Evolutionary conservation across 2,113 vertebrate genomes (phyloP).

Genomic region (Hyperopisus bebe): DNA sequence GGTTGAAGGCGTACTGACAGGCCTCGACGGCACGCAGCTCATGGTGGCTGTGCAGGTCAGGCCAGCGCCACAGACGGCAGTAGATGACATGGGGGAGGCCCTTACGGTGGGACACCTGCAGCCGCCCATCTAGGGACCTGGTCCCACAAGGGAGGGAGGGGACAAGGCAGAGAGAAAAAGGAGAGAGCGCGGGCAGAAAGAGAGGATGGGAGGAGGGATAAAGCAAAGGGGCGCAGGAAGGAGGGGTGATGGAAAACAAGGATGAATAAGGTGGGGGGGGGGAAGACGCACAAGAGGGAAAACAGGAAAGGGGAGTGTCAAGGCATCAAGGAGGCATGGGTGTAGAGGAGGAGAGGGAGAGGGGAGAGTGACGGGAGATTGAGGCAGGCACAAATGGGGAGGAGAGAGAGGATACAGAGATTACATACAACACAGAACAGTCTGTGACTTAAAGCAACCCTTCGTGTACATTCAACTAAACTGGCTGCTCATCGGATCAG

Average conservation of each 20-base stretch:
- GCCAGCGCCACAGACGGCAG: slow-evolving; percentile 97
- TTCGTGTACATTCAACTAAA: neutral
- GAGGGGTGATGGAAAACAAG: slow-evolving; percentile 25
- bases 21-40: slow-evolving; percentile 94
- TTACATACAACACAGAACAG: neutral
- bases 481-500: neutral
- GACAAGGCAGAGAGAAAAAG: neutral
- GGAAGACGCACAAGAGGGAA: neutral
- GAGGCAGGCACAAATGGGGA: neutral
- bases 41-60: slow-evolving; percentile 96
- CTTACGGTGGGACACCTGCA: slow-evolving; percentile 95
- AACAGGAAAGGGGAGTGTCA: neutral
- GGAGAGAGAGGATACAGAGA: slow-evolving; percentile 2
- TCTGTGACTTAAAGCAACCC: neutral
- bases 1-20: slow-evolving; percentile 96
- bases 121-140: slow-evolving; percentile 91
- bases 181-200: neutral
- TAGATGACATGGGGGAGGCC: slow-evolving; percentile 97
- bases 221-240: neutral
- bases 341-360: slow-evolving; percentile 26
- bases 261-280: neutral
- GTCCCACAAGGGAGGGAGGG: neutral
- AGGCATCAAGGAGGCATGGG: slow-evolving; percentile 11
- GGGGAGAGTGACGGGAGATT: slow-evolving; percentile 7
- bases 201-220: neutral